These are phyloP conservation scores for Latrodectus hesperus DNA, from an alignment of 2,888 invertebrate genomes.

Conservation along the genomic window DNA sequence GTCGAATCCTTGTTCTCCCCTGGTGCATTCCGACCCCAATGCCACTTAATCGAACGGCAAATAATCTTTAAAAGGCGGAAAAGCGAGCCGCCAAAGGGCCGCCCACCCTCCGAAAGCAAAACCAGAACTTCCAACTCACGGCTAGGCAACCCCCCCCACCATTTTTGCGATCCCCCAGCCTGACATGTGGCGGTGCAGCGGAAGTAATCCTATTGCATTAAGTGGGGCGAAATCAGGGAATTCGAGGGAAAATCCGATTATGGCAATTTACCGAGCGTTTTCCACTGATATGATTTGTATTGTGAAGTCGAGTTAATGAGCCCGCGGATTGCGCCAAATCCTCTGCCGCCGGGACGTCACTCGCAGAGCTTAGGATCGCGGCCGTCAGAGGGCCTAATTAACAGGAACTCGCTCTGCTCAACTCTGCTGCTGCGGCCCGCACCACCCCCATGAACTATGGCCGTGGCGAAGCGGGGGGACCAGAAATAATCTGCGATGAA, in stretches of 20 bases:
- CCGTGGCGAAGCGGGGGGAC: constrained; percentile 2
- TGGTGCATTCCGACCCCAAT: constrained; percentile 5
- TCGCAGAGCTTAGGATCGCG: constrained; percentile 58
- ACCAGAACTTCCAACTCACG: too few species aligned
- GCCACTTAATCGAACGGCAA: constrained; percentile 55
- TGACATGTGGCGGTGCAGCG: constrained; percentile 49
- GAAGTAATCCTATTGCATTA: constrained; percentile 68
- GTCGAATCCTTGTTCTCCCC: constrained; percentile 26
- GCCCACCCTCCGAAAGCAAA: background rate
- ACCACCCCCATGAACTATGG: background rate
- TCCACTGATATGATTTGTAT: constrained; percentile 69
- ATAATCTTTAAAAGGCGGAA: constrained; percentile 63
- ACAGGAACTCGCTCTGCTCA: constrained; percentile 49
- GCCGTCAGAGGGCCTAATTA: constrained; percentile 69
- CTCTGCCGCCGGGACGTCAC: constrained; percentile 52
- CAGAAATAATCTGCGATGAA: background rate
- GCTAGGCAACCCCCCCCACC: constrained; percentile 4
- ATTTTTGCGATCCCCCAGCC: constrained; percentile 5
- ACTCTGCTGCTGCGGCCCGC: constrained; percentile 13
- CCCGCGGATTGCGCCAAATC: constrained; percentile 67
- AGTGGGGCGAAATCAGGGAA: constrained; percentile 68
- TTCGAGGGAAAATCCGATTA: constrained; percentile 67
- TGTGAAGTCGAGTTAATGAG: constrained; percentile 69
- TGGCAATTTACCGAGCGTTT: constrained; percentile 68
- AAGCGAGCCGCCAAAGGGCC: constrained; percentile 16